phyloP scores from a whole-genome alignment of 1,140 invertebrate species.

The Thaumetopoea pityocampa region DNA sequence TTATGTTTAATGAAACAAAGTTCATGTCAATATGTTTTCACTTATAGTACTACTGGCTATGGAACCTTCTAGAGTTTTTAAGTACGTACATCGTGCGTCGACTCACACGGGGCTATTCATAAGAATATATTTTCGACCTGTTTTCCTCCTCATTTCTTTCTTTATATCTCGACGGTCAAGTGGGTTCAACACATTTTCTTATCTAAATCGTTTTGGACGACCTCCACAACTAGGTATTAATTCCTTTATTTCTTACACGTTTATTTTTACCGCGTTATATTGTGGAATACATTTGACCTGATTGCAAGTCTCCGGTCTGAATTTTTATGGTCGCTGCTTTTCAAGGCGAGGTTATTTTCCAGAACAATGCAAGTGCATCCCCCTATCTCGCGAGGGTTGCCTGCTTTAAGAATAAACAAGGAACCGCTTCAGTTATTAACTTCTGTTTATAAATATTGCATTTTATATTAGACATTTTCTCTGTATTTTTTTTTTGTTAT shows the following conservation, averaged over 20 bases:
- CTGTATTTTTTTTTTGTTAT: slow-evolving; percentile 13
- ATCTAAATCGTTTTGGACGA: slow-evolving; percentile 15
- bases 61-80: too few relatives aligned
- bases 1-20: too few relatives aligned
- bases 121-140: slow-evolving; percentile 2
- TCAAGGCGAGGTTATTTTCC: slow-evolving; percentile 26
- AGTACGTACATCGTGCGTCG: too few relatives aligned
- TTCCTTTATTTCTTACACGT: slow-evolving; percentile 9
- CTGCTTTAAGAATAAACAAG: slow-evolving; percentile 24
- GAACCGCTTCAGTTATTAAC: slow-evolving; percentile 26
- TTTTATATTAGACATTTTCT: slow-evolving; percentile 20
- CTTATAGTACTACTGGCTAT: too few relatives aligned
- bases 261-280: slow-evolving; percentile 9
- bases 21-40: too few relatives aligned
- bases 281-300: slow-evolving; percentile 18
- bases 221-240: slow-evolving; percentile 17
- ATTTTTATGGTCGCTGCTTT: slow-evolving; percentile 26
- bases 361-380: slow-evolving; percentile 25
- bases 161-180: slow-evolving; percentile 12
- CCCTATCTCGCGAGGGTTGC: slow-evolving; percentile 8
- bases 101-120: too few relatives aligned
- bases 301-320: slow-evolving; percentile 16
- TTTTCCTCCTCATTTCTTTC: slow-evolving; percentile 6
- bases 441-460: slow-evolving; percentile 15
- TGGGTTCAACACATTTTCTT: slow-evolving; percentile 12